These are phyloP conservation scores for Zygogramma bicolorata DNA, from an alignment of 2,888 invertebrate genomes.

Conservation along the genomic window DNA sequence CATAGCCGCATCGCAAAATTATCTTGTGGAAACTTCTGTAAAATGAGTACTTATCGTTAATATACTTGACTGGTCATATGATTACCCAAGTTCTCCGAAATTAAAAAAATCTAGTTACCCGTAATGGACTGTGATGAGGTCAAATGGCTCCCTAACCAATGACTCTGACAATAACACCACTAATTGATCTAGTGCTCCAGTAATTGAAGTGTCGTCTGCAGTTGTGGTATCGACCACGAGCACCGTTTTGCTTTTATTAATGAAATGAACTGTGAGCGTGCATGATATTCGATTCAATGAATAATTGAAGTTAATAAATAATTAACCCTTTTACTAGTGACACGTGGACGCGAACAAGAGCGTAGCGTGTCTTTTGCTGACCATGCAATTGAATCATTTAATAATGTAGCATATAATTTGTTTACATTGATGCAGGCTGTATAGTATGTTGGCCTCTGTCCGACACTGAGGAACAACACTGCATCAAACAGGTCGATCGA, in stretches of 20 bases:
- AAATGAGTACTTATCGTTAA: no score
- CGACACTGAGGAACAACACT: background rate
- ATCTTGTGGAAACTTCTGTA: no score
- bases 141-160: constrained; percentile 11
- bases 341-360: constrained; percentile 19
- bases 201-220: constrained; percentile 31
- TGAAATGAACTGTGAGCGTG: constrained; percentile 23
- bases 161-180: constrained; percentile 12
- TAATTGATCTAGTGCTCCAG: constrained; percentile 23
- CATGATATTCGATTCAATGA: constrained; percentile 30
- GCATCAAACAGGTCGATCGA: no score
- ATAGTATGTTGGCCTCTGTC: background rate
- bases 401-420: constrained; percentile 24
- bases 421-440: constrained; percentile 21
- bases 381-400: constrained; percentile 44
- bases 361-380: constrained; percentile 27
- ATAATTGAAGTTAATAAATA: constrained; percentile 33
- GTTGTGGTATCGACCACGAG: constrained; percentile 15
- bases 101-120: background rate
- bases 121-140: constrained; percentile 21
- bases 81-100: background rate
- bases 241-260: constrained; percentile 26
- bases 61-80: no score
- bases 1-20: no score
- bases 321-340: constrained; percentile 20